A percentile compares a stretch with the other conserved stretches of the same genome.
phyloP scores from a whole-genome alignment of 2,113 vertebrate genomes.

The Tricholaema leucomelas region DNA sequence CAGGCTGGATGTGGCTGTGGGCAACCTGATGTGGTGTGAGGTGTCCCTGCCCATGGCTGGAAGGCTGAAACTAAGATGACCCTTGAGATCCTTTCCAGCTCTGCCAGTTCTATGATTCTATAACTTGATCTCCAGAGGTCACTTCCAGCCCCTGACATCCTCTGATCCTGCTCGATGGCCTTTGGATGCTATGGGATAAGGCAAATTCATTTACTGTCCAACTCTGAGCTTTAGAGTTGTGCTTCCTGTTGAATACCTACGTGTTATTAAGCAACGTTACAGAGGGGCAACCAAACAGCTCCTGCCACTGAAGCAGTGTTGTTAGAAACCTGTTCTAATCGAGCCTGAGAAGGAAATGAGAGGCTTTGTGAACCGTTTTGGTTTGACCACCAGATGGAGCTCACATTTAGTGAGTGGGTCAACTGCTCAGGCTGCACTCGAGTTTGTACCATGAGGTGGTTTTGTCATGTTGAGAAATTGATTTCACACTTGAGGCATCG shows the following conservation, averaged over 20 bases:
- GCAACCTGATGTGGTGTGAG: too few relatives aligned
- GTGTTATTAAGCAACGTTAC: not conserved
- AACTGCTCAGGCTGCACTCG: not conserved
- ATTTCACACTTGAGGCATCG: not conserved
- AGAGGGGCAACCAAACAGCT: not conserved
- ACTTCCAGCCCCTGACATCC: too few relatives aligned
- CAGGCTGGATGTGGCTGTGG: too few relatives aligned
- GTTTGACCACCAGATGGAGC: constrained; percentile 48
- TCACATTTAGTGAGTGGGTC: not conserved
- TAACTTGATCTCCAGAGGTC: too few relatives aligned
- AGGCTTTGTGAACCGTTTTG: not conserved
- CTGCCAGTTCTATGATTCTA: too few relatives aligned
- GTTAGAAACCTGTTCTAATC: not conserved
- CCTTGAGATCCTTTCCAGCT: too few relatives aligned
- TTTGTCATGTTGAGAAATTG: not conserved
- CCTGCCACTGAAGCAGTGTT: not conserved
- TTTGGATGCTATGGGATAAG: rapidly evolving
- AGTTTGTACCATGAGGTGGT: not conserved
- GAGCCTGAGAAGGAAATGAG: not conserved
- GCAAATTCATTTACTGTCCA: not conserved
- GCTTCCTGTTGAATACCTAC: not conserved
- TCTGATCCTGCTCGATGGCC: not conserved
- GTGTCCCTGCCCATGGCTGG: too few relatives aligned
- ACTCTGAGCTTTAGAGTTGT: not conserved
- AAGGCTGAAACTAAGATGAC: too few relatives aligned